Evolutionary conservation across 2,888 invertebrate genomes (phyloP).

Genomic region (Sturmia bella): DNA sequence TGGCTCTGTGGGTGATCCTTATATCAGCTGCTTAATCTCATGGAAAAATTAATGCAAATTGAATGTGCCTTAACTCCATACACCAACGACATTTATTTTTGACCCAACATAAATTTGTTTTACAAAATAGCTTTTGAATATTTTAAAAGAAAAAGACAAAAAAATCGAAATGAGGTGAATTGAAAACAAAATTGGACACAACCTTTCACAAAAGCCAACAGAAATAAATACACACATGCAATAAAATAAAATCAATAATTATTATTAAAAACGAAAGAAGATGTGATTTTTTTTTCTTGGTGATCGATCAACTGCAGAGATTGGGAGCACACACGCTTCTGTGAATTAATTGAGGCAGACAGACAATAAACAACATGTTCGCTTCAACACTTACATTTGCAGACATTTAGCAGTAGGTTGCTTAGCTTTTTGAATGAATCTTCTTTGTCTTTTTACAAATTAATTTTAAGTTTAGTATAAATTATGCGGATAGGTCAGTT

Average conservation of each 20-base stretch:
- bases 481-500: constrained; percentile 76
- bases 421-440: constrained; percentile 52
- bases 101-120: background rate
- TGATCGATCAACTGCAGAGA: constrained; percentile 41
- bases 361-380: background rate
- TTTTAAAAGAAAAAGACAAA: background rate
- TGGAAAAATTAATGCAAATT: background rate
- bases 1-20: too few relatives aligned
- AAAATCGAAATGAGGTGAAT: background rate
- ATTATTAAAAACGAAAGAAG: too few relatives aligned
- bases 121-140: background rate
- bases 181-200: background rate
- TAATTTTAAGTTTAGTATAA: constrained; percentile 75
- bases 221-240: constrained; percentile 9
- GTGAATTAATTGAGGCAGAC: background rate
- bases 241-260: constrained; percentile 23
- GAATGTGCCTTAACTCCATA: background rate
- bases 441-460: constrained; percentile 9
- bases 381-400: background rate
- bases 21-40: too few relatives aligned
- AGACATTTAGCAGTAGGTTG: background rate
- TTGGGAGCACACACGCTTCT: constrained; percentile 33
- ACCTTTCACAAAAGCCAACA: constrained; percentile 15
- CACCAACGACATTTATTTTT: background rate
- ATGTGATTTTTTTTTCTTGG: constrained; percentile 1